Evolutionary conservation across 2,797 vertebrate species (phyloP), one percentile per base, ranked within the genome.

Genomic region (Alosa sapidissima): DNA sequence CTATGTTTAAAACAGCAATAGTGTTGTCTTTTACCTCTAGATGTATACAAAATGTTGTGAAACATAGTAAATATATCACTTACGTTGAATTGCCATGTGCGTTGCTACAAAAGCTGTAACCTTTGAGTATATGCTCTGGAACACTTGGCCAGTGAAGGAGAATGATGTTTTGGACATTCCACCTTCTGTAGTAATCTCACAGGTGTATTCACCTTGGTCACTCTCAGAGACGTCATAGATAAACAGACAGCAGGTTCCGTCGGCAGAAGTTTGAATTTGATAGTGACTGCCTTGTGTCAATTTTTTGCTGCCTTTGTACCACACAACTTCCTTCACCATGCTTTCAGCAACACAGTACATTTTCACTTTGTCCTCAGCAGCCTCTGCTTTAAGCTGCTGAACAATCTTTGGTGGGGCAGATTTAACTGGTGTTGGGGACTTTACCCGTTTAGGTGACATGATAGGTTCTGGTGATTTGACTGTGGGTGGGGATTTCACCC

Each of bases 161-260:
- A 99, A 98, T 87, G 93, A 97, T 84, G 97, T 97, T 94, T 96
- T 99, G 83, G 97, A 97, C 81, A 96, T 86, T 60, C 97, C 97
- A 89, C 96, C 96, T 90, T 98, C 97, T 81, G 97, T 95, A 84
- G 91, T 95, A 91, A 99, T 95, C 94, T 99, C 98, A 94, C 98
- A 99, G 78, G 91, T 91, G 81, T 99, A 99, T 93, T 99, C 98
- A 89, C 98, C 98, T 89, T 97, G 95, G 90, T 99, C 98, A 24
- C 94, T 94, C 90, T 98, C 96, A 5, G 87, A 89, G 82, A 99
- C 92, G n/a, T 97, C 95, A 14, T 96, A 94, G 85, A 99, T 97
- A 86, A 95, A 93, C 81, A 99, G 97, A 90, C 96, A 97, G 51
- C 97, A 99, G 87, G 95, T 97, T 82, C 98, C 98, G 91, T 98